Evolutionary conservation across 1,140 invertebrate genomes (phyloP).

Genomic region (Scaptomyza hsui): DNA sequence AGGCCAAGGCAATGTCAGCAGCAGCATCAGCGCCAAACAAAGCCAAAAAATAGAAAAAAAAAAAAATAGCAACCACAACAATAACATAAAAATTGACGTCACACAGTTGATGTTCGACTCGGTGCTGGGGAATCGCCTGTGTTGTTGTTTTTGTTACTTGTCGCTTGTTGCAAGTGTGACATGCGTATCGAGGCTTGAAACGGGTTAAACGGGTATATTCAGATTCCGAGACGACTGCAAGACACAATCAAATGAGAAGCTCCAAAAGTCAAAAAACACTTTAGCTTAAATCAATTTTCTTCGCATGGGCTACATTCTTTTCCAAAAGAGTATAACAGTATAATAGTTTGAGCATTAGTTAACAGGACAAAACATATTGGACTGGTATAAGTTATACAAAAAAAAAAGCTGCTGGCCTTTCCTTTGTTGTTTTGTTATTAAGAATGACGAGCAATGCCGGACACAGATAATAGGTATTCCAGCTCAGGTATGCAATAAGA

Average conservation of each 20-base stretch:
- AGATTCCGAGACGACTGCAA: neutral
- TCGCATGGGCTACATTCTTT: neutral
- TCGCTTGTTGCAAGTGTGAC: conserved; percentile 68
- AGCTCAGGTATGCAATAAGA: conserved; percentile 35
- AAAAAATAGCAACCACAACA: conserved; percentile 14
- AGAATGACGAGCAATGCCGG: conserved; percentile 17
- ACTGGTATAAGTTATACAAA: neutral
- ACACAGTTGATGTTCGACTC: conserved; percentile 54
- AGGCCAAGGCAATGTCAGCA: conserved; percentile 48
- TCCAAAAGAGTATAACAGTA: neutral
- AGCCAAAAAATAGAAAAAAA: conserved; percentile 36
- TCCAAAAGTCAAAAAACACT: conserved; percentile 16
- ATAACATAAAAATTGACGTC: conserved; percentile 75
- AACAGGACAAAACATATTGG: neutral
- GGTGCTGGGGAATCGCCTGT: conserved; percentile 24
- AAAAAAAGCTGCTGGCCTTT: neutral
- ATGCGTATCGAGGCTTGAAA: conserved; percentile 67
- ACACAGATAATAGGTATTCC: conserved; percentile 29
- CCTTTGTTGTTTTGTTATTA: conserved; percentile 2
- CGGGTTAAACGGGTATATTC: conserved; percentile 68
- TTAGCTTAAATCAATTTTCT: neutral
- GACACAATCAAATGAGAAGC: conserved; percentile 47
- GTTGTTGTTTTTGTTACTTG: conserved; percentile 16
- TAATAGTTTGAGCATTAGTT: neutral
- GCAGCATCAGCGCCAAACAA: conserved; percentile 31